A percentile compares a stretch with the other conserved stretches of the same genome.
Evolutionary conservation across 2,797 vertebrate genomes (phyloP).

Genomic region (Eleutherodactylus coqui): DNA sequence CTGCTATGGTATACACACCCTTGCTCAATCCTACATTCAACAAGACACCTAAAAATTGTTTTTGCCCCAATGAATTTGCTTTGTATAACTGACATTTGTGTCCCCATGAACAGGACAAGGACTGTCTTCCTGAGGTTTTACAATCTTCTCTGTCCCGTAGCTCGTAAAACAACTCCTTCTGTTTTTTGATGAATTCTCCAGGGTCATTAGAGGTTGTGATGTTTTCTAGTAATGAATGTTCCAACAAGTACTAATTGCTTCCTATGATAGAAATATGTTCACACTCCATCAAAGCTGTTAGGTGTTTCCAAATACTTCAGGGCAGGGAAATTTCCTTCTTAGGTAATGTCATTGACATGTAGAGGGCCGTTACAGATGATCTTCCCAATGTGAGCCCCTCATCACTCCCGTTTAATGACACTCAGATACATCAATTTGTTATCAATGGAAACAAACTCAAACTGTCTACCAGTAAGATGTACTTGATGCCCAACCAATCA

Average conservation of each 20-base stretch:
- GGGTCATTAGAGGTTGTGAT: not conserved
- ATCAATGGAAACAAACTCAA: too few species aligned
- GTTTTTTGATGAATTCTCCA: not conserved
- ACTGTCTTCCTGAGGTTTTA: conserved; percentile 28
- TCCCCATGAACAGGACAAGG: conserved; percentile 40
- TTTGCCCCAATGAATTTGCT: not conserved
- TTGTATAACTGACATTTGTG: not conserved
- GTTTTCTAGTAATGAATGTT: conserved; percentile 40
- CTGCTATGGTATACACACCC: too few species aligned
- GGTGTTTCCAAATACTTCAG: conserved; percentile 5
- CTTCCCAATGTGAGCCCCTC: too few species aligned
- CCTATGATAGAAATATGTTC: conserved; percentile 51
- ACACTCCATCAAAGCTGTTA: conserved; percentile 30
- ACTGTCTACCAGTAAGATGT: too few species aligned
- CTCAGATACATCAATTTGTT: too few species aligned
- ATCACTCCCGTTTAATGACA: too few species aligned
- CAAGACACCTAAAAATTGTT: too few species aligned
- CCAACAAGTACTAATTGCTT: conserved; percentile 40
- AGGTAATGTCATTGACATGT: not conserved
- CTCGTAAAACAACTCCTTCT: conserved; percentile 46
- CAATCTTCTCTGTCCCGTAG: not conserved
- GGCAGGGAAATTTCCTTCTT: conserved; percentile 10
- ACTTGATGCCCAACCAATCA: too few species aligned
- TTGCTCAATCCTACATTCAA: too few species aligned
- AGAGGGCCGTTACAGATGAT: too few species aligned